phyloP scores from a whole-genome alignment of 2,888 invertebrate genomes.

The Branchellion lobata region DNA sequence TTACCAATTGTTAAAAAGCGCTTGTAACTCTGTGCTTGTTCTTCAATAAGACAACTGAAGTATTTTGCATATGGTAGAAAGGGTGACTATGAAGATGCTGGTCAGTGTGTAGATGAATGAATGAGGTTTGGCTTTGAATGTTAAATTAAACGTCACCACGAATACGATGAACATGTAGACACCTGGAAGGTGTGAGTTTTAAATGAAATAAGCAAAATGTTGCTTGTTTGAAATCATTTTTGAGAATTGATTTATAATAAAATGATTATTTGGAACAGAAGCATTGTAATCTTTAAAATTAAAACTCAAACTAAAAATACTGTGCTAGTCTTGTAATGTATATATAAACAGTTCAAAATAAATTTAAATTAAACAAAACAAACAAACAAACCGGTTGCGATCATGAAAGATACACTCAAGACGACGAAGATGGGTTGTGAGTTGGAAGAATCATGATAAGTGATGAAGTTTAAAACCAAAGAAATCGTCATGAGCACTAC shows the following conservation, averaged over 20 bases:
- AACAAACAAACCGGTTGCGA: conserved; percentile 16
- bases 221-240: no score
- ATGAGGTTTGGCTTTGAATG: conserved; percentile 29
- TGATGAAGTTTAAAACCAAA: conserved; percentile 28
- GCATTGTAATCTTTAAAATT: no score
- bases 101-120: neutral
- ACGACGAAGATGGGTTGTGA: conserved; percentile 32
- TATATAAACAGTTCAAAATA: neutral
- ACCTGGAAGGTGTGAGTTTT: conserved; percentile 16
- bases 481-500: conserved; percentile 25
- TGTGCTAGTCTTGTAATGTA: neutral
- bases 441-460: conserved; percentile 26
- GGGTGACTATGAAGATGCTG: neutral
- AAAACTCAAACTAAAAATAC: no score
- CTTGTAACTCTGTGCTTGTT: no score
- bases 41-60: conserved; percentile 23
- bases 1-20: no score
- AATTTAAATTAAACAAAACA: neutral
- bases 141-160: conserved; percentile 16
- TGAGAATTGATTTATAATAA: no score
- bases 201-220: no score
- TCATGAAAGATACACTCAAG: conserved; percentile 27
- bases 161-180: conserved; percentile 39
- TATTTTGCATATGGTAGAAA: conserved; percentile 28
- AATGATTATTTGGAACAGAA: no score